Evolutionary conservation across 2,113 vertebrate genomes (phyloP).

Genomic region (Cyanocitta stelleri): DNA sequence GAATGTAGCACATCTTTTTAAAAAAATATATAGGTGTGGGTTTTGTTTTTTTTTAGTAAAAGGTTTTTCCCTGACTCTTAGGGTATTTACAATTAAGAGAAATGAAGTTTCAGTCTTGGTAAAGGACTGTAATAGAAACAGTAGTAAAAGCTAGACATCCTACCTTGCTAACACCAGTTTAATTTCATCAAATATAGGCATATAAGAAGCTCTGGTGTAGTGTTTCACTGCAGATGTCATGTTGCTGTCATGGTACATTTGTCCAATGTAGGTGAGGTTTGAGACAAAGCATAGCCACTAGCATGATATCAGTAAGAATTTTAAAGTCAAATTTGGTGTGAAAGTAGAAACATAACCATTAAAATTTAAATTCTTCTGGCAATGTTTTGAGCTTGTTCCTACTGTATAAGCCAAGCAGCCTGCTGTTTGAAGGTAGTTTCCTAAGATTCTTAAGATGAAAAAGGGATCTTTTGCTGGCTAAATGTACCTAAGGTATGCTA

Average conservation of each 20-base stretch:
- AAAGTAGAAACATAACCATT: not conserved
- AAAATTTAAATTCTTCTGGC: not conserved
- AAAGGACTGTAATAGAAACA: not conserved
- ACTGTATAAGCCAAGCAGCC: not conserved
- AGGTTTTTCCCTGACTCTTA: not conserved
- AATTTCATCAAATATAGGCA: not conserved
- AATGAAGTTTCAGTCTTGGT: not conserved
- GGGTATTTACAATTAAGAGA: not conserved
- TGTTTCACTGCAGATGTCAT: not conserved
- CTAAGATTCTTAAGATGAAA: not conserved
- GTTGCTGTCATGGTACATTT: not conserved
- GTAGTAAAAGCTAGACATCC: not conserved
- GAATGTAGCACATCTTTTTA: not conserved
- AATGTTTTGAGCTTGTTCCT: not conserved
- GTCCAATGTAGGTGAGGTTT: not conserved
- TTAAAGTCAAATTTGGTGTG: not conserved
- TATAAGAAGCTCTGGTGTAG: not conserved
- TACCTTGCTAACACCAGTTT: not conserved
- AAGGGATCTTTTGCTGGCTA: not conserved
- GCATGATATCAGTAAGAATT: not conserved
- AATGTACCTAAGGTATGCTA: not conserved
- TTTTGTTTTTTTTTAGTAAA: not conserved
- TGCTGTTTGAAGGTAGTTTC: not conserved
- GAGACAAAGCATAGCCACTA: not conserved
- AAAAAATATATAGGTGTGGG: not conserved